Base-by-base conservation (phyloP, 2,797 vertebrate species). In the Sparus aurata region DNA sequence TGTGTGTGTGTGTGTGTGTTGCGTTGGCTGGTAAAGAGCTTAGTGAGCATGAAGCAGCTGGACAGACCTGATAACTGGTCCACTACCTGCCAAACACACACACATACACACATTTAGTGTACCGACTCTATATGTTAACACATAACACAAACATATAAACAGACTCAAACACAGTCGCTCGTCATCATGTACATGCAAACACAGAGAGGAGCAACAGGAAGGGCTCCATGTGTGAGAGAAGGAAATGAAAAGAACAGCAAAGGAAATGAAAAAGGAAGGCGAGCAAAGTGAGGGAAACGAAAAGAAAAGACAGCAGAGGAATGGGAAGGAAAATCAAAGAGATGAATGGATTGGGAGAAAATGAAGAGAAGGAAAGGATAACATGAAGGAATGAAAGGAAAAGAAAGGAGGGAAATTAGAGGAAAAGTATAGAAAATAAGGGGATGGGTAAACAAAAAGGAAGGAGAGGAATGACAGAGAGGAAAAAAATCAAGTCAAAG, bases 21-120 rank as follows among this genome's bases (percentile, higher is more conserved):
- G 73, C 72, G 76, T 58, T 68, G 22, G 17, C 67, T 25, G 75
- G 13, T 86, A 87, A 88, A 86, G 87, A 69, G 87, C 89, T 89
- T 87, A 90, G 77, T 49, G 79, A 83, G 77, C 79, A 69, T 71
- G 84, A 74, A 87, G 79, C 85, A 77, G 79, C 87, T 90, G 89
- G 82, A 83, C 85, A 3, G 75, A 58, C 70, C 63, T 86, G 89
- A 90, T 90, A 89, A 86, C 69, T 65, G 72, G 57, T 38, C 53
- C 34, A 2, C 55, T 66, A 79, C 67, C 80, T 85, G n/a, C 53
- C 67, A 60, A 2, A 66, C 54, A 75, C 60, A 55, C 43, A 54
- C 49, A 50, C 62, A 50, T 47, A 76, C 34, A 77, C 17, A 63
- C 12, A 46, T 58, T 50, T 38, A 43, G 8, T 27, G 25, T 45